Percentiles rank a stretch among this genome's conserved stretches.
These are phyloP conservation scores for Gonioctena quinquepunctata DNA, from an alignment of 1,140 invertebrate genomes.

Conservation along the genomic window DNA sequence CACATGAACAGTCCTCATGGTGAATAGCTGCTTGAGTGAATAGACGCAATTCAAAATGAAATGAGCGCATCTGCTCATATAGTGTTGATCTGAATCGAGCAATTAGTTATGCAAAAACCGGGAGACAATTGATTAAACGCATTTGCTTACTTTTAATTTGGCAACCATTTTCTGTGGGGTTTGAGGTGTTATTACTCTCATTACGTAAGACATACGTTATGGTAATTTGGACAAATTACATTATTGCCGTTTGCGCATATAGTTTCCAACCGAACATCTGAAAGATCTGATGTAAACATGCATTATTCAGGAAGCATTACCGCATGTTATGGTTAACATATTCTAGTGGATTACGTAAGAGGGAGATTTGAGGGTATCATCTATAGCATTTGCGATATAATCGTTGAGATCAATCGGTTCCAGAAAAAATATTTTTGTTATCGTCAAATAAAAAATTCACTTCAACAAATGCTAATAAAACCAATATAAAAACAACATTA, in stretches of 20 bases:
- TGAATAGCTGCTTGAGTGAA: no score
- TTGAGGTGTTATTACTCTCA: neutral
- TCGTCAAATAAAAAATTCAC: no score
- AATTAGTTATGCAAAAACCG: neutral
- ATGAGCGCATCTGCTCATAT: neutral
- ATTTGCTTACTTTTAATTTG: neutral
- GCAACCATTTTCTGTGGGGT: neutral
- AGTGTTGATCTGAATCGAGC: neutral
- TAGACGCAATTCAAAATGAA: neutral
- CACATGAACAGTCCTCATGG: no score
- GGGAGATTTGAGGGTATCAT: neutral
- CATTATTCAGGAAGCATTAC: neutral
- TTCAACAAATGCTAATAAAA: no score
- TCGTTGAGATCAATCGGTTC: no score
- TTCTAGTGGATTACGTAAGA: neutral
- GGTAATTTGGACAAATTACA: neutral
- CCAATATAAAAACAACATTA: no score
- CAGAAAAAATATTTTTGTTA: no score
- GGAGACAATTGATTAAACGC: neutral
- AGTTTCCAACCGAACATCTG: neutral
- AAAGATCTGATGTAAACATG: neutral
- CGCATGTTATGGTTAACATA: neutral
- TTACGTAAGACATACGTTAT: neutral
- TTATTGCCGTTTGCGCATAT: neutral
- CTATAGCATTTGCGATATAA: no score